Percentiles rank a stretch among this genome's conserved stretches.
These are phyloP conservation scores for Ataeniobius toweri DNA, from an alignment of 2,797 vertebrate species.

Conservation along the genomic window DNA sequence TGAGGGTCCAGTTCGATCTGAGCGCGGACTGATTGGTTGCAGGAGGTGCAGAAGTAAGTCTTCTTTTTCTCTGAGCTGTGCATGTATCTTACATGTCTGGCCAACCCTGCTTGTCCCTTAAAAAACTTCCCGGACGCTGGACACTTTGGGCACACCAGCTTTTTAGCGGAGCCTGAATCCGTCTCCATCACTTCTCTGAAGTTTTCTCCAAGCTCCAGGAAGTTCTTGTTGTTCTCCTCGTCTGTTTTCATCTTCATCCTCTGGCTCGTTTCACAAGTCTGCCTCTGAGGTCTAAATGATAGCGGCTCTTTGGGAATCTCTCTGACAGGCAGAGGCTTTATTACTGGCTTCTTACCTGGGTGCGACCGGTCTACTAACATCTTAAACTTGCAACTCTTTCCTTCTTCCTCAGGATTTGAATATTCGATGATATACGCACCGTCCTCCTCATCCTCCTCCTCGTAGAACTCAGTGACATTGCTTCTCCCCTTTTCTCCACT, in stretches of 20 bases:
- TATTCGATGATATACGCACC: constrained; percentile 55
- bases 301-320: not conserved
- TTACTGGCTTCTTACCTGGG: not conserved
- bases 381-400: constrained; percentile 56
- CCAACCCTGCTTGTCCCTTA: too few species aligned
- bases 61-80: too few species aligned
- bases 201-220: too few species aligned
- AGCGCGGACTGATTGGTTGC: too few species aligned
- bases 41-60: too few species aligned
- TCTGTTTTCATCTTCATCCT: not conserved
- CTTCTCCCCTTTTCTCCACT: too few species aligned
- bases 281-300: not conserved
- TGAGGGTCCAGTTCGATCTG: too few species aligned
- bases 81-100: too few species aligned
- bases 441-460: constrained; percentile 33
- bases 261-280: too few species aligned
- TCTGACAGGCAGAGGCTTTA: not conserved
- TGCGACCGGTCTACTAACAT: constrained; percentile 44
- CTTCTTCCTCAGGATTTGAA: constrained; percentile 59
- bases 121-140: too few species aligned
- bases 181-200: not conserved
- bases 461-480: too few species aligned
- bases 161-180: not conserved
- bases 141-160: not conserved
- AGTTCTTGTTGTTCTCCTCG: too few species aligned